Base-by-base conservation (phyloP, 2,888 invertebrate species). In the Tuta absoluta region DNA sequence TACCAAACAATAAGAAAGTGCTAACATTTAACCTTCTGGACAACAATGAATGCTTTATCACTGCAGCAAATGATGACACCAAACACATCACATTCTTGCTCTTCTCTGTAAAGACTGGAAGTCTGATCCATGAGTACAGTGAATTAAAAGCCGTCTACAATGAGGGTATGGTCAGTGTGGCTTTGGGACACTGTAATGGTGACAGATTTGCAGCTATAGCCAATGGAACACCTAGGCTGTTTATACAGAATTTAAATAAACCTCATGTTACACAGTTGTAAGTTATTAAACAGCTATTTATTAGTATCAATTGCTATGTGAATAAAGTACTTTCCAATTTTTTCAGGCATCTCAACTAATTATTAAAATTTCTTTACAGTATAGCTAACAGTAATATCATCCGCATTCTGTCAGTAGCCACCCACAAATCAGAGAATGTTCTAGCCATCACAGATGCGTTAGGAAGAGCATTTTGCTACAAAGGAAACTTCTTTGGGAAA, bases 381-480 rank as follows among this genome's bases (percentile, higher is more conserved):
- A 78, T 86, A 45, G 58, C 69, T 11, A 88, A 85, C 65, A 73
- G 77, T 59, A 86, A 85, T 63, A 71, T 74, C 8, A 81, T 87
- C 53, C 76, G 89, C 0, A 78, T 91, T 60, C 69, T 87, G 63
- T 77, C 85, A 63, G 85, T 92, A 21, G 73, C 89, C 1, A 86
- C 87, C n/a, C 87, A 89, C 65, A 81, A 81, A 19, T 79, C 72
- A 48, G 82, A 83, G 0, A 85, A 78, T 70, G 72, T 82, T 1
- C 67, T 92, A 17, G 91, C 84, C 0, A 79, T 86, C 17, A 84
- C 86, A 11, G 92, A 92, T 66, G 79, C 90, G 0, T 73, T 92
- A 14, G 92, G 92, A 0, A 75, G 91, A 51, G 79, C 83, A 0
- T 84, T 80, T 0, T 66, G 91, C 1, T 68, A 87, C 45, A 77